phyloP scores from a whole-genome alignment of 1,140 invertebrate genomes.

The Pissodes strobi region DNA sequence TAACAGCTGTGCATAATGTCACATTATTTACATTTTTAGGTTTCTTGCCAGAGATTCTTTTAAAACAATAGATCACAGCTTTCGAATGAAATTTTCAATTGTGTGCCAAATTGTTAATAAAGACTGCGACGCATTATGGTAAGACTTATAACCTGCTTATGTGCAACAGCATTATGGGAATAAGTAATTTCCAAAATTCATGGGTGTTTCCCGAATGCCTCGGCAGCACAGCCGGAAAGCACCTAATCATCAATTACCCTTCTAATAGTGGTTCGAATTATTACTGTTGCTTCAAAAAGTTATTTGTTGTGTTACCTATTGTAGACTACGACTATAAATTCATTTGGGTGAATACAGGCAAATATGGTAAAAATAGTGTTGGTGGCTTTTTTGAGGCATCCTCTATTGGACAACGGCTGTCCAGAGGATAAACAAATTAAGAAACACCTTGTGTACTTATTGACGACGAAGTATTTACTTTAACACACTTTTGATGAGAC shows the following conservation, averaged over 20 bases:
- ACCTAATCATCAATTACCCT: too few species aligned
- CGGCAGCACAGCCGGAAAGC: too few species aligned
- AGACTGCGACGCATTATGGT: neutral
- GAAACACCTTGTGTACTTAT: conserved; percentile 42
- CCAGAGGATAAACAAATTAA: conserved; percentile 34
- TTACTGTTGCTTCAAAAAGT: too few species aligned
- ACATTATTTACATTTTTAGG: conserved; percentile 20
- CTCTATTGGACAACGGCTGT: conserved; percentile 41
- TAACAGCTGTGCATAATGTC: too few species aligned
- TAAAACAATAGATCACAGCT: conserved; percentile 23
- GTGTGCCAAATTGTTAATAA: conserved; percentile 16
- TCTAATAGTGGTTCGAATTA: too few species aligned
- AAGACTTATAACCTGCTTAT: conserved; percentile 15
- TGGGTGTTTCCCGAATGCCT: too few species aligned
- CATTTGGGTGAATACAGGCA: conserved; percentile 53
- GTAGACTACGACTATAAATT: too few species aligned
- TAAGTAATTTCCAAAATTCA: too few species aligned
- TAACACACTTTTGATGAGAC: conserved; percentile 50
- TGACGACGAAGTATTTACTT: conserved; percentile 56
- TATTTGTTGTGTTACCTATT: too few species aligned
- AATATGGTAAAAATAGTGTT: conserved; percentile 53
- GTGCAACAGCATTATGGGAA: conserved; percentile 35
- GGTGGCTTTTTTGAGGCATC: conserved; percentile 46
- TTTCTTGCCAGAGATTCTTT: conserved; percentile 29
- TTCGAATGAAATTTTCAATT: conserved; percentile 18